Evolutionary conservation across 2,113 vertebrate species (phyloP).

Genomic region (Thalassarche chlororhynchos): DNA sequence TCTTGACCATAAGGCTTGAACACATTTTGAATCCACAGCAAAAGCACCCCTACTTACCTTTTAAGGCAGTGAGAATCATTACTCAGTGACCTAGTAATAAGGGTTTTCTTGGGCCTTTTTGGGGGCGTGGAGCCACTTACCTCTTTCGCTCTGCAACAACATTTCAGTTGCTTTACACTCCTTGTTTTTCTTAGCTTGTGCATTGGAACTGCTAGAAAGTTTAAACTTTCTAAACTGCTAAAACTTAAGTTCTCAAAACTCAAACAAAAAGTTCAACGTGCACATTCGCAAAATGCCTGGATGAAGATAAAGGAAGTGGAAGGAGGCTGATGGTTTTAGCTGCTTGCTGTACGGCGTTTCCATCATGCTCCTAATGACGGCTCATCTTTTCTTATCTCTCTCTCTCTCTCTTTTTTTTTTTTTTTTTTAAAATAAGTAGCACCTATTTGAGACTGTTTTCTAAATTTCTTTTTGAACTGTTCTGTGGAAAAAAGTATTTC

Average conservation of each 20-base stretch:
- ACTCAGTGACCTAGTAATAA: background rate
- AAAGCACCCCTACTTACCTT: background rate
- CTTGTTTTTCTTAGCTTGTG: background rate
- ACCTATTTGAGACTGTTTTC: background rate
- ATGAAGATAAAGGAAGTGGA: background rate
- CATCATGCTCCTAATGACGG: background rate
- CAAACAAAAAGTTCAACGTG: background rate
- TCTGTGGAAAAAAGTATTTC: background rate
- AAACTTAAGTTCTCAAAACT: background rate
- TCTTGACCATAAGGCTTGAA: background rate
- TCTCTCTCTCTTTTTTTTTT: background rate
- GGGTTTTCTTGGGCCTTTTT: background rate
- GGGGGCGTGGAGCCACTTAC: rapidly evolving
- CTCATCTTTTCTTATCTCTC: background rate
- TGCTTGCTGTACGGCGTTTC: rapidly evolving
- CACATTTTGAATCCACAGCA: background rate
- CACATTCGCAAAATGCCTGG: background rate
- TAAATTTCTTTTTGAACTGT: background rate
- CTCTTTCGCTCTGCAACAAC: background rate
- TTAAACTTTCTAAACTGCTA: background rate
- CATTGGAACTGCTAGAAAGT: background rate
- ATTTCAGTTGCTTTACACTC: background rate
- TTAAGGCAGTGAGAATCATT: background rate
- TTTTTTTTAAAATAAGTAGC: background rate
- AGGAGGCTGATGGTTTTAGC: background rate